Evolutionary conservation across 2,888 invertebrate species (phyloP), one percentile per base, ranked within the genome.

Genomic region (Eupithecia abbreviata): DNA sequence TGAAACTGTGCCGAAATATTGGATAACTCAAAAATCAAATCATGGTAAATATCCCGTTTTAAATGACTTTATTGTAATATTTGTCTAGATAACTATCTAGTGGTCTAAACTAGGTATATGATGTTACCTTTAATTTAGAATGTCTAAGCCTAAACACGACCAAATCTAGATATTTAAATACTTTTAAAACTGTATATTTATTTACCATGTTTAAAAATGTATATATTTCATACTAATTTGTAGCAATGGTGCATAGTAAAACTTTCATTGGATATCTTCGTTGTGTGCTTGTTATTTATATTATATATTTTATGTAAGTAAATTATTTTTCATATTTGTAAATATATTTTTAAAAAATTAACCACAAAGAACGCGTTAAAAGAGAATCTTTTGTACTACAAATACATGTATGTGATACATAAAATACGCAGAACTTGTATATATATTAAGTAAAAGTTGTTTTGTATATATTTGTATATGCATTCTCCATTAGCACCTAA

Each of bases 401-500:
- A 68, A 41, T 7, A 68, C 3, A 43, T 18, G 18, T 68, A 62
- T 30, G 30, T 30, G 30, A n/a, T 62, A 18, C 2, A 51, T 51
- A 62, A 69, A 65, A 43, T 30, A 30, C 47, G 47, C 66, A 75
- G 42, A 73, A 76, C 74, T 79, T 81, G 77, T 77, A 77, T 66
- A 74, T n/a, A 76, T 9, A 9, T 45, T 45, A 30, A 30, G 30
- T 71, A 78, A 73, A 62, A 72, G 67, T 77, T 75, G 66, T 73
- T 69, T 49, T 77, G 77, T 82, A 81, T 77, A 80, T 76, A 77
- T 81, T 85, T 86, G 83, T 87, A 86, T 86, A 87, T 86, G 84
- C 87, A 30, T 30, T 87, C 85, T 83, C 84, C 83, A 84, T 84
- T 93, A 93, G 93, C 93, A 94, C 94, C 93, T 88, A 90, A 89